These are phyloP conservation scores for Caenorhabditis panamensis DNA, from an alignment of 2,888 invertebrate species.

Conservation along the genomic window DNA sequence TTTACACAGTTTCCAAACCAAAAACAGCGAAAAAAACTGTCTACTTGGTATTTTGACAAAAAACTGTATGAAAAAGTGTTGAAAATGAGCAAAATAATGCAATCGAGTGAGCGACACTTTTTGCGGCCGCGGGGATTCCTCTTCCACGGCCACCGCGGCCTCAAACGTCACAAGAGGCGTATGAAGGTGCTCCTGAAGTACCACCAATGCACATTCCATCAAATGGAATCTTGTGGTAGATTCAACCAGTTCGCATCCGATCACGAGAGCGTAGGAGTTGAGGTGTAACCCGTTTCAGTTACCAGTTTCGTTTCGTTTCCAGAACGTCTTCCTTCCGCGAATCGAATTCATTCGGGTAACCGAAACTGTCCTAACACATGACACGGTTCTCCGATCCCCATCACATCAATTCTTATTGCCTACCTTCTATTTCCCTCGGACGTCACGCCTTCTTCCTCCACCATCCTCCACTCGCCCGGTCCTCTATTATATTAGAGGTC, in stretches of 20 bases:
- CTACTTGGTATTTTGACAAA: no score
- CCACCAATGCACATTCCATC: no score
- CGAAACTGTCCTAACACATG: conserved; percentile 27
- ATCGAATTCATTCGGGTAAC: conserved; percentile 6
- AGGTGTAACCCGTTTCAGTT: conserved; percentile 1
- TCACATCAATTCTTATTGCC: conserved; percentile 61
- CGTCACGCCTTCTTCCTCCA: conserved; percentile 44
- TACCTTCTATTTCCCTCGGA: conserved; percentile 3
- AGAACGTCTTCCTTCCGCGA: conserved; percentile 35
- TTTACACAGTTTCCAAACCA: no score
- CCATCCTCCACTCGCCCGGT: background rate
- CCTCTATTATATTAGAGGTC: conserved; percentile 12
- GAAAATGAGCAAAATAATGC: no score
- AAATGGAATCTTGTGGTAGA: no score
- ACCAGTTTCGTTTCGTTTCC: conserved; percentile 28
- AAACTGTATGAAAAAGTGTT: no score
- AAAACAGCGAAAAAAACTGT: no score
- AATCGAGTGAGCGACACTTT: no score
- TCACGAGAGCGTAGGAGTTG: conserved; percentile 29
- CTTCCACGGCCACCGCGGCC: no score
- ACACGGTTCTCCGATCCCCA: conserved; percentile 32
- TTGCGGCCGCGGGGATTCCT: no score
- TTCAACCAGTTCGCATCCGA: background rate
- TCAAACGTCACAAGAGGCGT: no score
- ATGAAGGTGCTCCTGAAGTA: background rate